These are phyloP conservation scores for Gambusia holbrooki DNA, from an alignment of 2,113 vertebrate genomes.

Conservation along the genomic window DNA sequence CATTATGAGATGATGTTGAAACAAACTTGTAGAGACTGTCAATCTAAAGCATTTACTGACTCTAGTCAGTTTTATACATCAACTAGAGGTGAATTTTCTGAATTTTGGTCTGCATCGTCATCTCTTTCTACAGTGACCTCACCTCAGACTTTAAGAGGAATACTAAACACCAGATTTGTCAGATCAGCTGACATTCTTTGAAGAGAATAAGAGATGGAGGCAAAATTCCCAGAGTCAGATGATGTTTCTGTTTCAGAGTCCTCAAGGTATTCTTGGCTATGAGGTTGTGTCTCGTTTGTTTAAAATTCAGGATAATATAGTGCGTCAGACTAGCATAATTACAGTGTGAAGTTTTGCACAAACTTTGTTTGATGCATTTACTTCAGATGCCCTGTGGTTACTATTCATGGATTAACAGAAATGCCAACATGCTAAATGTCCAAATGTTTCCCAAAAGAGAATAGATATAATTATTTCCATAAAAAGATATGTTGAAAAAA, in stretches of 20 bases:
- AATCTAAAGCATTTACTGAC: neutral
- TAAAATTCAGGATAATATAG: neutral
- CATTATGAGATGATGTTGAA: slow-evolving; percentile 4
- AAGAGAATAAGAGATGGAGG: neutral
- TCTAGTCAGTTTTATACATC: neutral
- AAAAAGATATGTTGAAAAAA: neutral
- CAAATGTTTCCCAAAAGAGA: neutral
- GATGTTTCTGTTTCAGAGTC: neutral
- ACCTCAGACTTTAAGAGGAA: slow-evolving; percentile 4
- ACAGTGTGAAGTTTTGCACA: neutral
- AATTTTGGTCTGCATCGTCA: neutral
- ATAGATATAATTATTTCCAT: neutral
- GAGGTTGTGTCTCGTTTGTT: neutral
- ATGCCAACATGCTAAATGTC: neutral
- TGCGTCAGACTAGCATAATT: neutral
- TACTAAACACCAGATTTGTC: slow-evolving; percentile 12
- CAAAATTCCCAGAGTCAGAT: slow-evolving; percentile 4
- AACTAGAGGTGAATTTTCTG: neutral
- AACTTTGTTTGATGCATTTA: neutral
- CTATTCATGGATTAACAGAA: neutral
- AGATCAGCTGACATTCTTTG: slow-evolving; percentile 22
- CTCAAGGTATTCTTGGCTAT: neutral
- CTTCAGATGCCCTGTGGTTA: neutral
- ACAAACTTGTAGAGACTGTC: neutral
- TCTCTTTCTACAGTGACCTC: slow-evolving; percentile 15